Evolutionary conservation across 2,113 vertebrate genomes (phyloP), one percentile per base, ranked within the genome.

Genomic region (Aphyosemion australe): DNA sequence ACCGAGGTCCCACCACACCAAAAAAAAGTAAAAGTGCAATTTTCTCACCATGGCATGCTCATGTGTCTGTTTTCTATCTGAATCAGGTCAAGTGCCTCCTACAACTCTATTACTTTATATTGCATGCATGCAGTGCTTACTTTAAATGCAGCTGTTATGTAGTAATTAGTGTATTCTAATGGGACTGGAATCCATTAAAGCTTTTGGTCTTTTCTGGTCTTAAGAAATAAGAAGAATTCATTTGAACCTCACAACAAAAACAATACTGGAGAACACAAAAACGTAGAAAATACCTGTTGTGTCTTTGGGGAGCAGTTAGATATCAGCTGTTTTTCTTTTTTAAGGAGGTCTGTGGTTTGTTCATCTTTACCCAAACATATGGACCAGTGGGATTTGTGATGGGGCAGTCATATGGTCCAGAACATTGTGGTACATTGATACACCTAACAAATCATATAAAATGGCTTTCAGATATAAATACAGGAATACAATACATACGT

Each of bases 1-100:
- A 79, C 76, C 73, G 68, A 52, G 69, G 61, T 58, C 62, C 69
- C 56, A 43, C 52, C 32, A 32, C 68, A 70, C 58, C 60, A 53
- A 76, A 79, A 32, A 32, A 32, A 32, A 59, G 41, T 31, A 55
- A 68, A 43, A 69, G 15, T 11, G 46, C 37, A 21, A 34, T 39
- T 67, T 4, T 50, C 42, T 48, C 59, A 71, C 47, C 47, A 58
- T 52, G 32, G 16, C 16, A 58, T 61, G 14, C 61, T 47, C 62
- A 13, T 45, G 34, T 18, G n/a, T 43, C 50, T 59, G 11, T 46
- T 26, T 68, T 68, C 76, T 37, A 59, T 78, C 51, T 79, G 74
- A 58, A 57, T 63, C 1, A 34, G 67, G 56, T 71, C 42, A 66
- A 53, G 20, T 13, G 58, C 41, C 61, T 61, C 14, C 60, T 12